A percentile compares a stretch with the other conserved stretches of the same genome.
These are phyloP conservation scores for Oryzias melastigma DNA, from an alignment of 2,113 vertebrate genomes.

Conservation along the genomic window DNA sequence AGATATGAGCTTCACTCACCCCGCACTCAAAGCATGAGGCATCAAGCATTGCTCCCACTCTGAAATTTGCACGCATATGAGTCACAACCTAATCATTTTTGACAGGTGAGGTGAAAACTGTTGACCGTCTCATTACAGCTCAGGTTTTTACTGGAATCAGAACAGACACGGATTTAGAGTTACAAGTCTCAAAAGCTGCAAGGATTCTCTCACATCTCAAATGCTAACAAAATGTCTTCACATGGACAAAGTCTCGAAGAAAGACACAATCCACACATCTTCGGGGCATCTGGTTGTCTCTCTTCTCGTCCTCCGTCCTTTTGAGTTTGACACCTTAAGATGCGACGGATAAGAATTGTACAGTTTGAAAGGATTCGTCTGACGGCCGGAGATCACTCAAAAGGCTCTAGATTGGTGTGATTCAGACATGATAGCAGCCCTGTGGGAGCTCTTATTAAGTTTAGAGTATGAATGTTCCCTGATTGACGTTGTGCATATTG, in stretches of 20 bases:
- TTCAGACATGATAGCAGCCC: slow-evolving; percentile 31
- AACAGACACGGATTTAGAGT: not conserved
- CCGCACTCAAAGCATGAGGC: not conserved
- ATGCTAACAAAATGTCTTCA: slow-evolving; percentile 57
- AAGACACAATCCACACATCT: not conserved
- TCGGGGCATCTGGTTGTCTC: not conserved
- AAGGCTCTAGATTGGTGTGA: slow-evolving; percentile 20
- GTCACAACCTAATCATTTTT: too few relatives aligned
- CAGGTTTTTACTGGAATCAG: not conserved
- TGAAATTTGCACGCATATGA: not conserved
- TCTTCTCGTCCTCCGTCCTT: not conserved
- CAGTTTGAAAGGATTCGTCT: slow-evolving; percentile 12
- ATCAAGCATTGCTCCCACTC: not conserved
- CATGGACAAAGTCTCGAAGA: slow-evolving; percentile 33
- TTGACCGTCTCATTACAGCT: not conserved
- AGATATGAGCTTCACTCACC: not conserved
- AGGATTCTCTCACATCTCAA: slow-evolving; percentile 17
- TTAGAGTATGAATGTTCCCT: slow-evolving; percentile 12
- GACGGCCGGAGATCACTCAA: slow-evolving; percentile 8
- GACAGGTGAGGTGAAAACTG: not conserved
- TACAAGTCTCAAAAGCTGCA: not conserved
- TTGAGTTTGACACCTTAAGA: slow-evolving; percentile 6
- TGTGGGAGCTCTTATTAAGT: slow-evolving; percentile 22
- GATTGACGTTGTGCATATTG: not conserved
- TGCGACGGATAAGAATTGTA: slow-evolving; percentile 23